phyloP scores from a whole-genome alignment of 2,888 invertebrate genomes.

The Drosophila macrothrix region DNA sequence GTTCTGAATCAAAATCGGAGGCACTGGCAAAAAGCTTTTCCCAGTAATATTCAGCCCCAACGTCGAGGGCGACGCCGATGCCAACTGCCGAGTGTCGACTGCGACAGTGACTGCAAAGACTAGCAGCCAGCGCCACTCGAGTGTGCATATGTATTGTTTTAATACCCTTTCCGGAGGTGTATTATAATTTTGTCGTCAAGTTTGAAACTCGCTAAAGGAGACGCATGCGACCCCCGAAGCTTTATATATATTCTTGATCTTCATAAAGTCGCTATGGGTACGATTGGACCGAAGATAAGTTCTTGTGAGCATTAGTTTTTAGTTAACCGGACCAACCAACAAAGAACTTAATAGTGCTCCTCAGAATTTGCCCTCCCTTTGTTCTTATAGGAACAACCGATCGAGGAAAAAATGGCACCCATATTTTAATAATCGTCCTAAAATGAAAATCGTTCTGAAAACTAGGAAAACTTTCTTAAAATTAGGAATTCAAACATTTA shows the following conservation, averaged over 20 bases:
- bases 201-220: neutral
- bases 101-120: conserved; percentile 7
- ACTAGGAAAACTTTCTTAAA: neutral
- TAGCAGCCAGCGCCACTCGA: conserved; percentile 2
- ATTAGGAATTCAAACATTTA: neutral
- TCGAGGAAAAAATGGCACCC: neutral
- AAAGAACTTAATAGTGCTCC: neutral
- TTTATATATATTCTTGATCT: neutral
- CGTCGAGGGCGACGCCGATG: conserved; percentile 15
- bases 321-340: too few species aligned
- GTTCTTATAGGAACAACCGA: neutral
- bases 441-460: neutral
- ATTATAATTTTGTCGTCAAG: neutral
- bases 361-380: neutral
- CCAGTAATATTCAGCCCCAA: conserved; percentile 51
- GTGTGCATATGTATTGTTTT: conserved; percentile 16
- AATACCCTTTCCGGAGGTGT: neutral
- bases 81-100: conserved; percentile 15
- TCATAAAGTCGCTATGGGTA: neutral
- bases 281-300: too few species aligned
- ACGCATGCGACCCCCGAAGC: neutral
- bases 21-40: conserved; percentile 71
- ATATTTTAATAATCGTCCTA: neutral
- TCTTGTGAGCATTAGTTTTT: too few species aligned
- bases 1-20: conserved; percentile 70